phyloP scores from a whole-genome alignment of 2,888 invertebrate genomes.

The Agrotis segetum region DNA sequence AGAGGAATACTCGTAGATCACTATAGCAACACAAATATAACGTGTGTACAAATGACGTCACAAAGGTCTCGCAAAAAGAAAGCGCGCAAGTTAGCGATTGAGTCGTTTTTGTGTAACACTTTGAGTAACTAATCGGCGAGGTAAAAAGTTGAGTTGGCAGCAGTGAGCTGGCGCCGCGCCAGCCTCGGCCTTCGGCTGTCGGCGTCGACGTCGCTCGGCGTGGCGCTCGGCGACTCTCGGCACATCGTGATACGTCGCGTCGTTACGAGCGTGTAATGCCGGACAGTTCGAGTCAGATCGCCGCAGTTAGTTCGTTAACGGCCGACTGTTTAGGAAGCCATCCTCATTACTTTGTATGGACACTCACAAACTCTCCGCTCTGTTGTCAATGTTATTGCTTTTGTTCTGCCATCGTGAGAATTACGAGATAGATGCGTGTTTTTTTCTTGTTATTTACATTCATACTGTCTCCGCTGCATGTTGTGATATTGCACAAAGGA shows the following conservation, averaged over 20 bases:
- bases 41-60: slow-evolving; percentile 37
- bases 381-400: slow-evolving; percentile 2
- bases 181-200: slow-evolving; percentile 47
- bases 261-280: slow-evolving; percentile 36
- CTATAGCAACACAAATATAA: neutral
- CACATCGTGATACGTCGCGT: slow-evolving; percentile 16
- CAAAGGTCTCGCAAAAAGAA: slow-evolving; percentile 52
- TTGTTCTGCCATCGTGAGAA: neutral
- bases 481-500: slow-evolving; percentile 2
- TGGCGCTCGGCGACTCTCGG: slow-evolving; percentile 19
- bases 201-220: slow-evolving; percentile 15
- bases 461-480: neutral
- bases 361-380: slow-evolving; percentile 9
- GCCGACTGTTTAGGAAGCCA: slow-evolving; percentile 32
- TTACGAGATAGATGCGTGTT: neutral
- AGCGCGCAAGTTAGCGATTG: slow-evolving; percentile 55
- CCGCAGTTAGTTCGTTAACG: slow-evolving; percentile 37
- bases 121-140: slow-evolving; percentile 70
- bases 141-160: slow-evolving; percentile 66
- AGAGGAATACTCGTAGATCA: slow-evolving; percentile 17
- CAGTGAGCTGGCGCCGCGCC: slow-evolving; percentile 50
- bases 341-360: slow-evolving; percentile 44
- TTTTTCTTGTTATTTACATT: neutral
- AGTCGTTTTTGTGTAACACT: slow-evolving; percentile 69
- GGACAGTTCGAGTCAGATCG: slow-evolving; percentile 26